Percentiles rank a stretch among this genome's conserved stretches.
Conservation (phyloP, 2,888 invertebrate species). For the Torymus texanus region DNA sequence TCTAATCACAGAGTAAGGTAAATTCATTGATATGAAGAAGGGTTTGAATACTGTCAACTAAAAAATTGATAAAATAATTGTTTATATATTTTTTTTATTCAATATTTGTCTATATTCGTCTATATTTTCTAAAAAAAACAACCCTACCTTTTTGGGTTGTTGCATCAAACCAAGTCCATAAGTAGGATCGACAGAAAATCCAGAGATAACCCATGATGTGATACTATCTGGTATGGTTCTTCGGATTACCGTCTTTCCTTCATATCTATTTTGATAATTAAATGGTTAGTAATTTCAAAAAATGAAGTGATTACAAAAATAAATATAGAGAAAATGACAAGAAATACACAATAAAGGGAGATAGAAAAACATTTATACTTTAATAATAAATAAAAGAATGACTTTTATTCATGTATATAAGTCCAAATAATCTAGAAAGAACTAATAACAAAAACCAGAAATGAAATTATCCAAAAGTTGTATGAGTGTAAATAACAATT, state of each 20-base stretch:
- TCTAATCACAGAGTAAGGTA: constrained; percentile 91
- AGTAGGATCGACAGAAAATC: constrained; percentile 86
- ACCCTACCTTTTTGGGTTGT: constrained; percentile 78
- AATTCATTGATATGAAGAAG: constrained; percentile 89
- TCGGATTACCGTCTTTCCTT: constrained; percentile 79
- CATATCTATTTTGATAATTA: constrained; percentile 71
- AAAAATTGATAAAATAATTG: constrained; percentile 17
- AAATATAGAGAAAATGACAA: no score
- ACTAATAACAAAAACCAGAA: neutral
- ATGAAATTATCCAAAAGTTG: neutral
- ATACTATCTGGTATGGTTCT: constrained; percentile 87
- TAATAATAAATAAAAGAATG: no score
- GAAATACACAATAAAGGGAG: neutral
- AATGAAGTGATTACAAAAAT: no score
- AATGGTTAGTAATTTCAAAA: no score
- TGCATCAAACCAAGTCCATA: constrained; percentile 87
- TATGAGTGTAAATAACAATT: neutral
- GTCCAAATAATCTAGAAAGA: no score
- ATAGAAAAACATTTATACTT: no score
- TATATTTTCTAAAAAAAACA: no score
- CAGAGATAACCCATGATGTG: constrained; percentile 89
- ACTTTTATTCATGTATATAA: no score
- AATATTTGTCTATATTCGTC: neutral
- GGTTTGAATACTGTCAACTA: constrained; percentile 86
- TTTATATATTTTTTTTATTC: neutral